A percentile compares a stretch with the other conserved stretches of the same genome.
Evolutionary conservation across 2,888 invertebrate species (phyloP).

Genomic region (Ferrisia virgata): DNA sequence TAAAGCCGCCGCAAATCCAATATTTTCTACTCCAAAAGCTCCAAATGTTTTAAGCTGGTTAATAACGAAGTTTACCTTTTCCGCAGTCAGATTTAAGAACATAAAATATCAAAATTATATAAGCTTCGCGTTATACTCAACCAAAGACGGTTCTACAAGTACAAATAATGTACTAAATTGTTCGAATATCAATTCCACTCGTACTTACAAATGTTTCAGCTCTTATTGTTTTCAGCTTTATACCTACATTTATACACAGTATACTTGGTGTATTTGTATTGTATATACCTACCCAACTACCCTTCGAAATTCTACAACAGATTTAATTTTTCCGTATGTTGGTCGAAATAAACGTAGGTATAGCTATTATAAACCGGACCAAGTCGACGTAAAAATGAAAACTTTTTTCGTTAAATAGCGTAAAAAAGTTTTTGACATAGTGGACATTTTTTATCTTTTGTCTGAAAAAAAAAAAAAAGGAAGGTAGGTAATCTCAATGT

Average conservation of each 20-base stretch:
- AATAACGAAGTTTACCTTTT: slow-evolving; percentile 16
- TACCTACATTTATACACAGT: too few relatives aligned
- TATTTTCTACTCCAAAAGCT: slow-evolving; percentile 15
- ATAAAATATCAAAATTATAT: slow-evolving; percentile 24
- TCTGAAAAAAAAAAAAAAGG: not conserved
- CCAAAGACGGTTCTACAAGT: not conserved
- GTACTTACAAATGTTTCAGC: not conserved
- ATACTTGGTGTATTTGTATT: too few relatives aligned
- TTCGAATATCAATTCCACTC: not conserved
- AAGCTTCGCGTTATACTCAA: not conserved
- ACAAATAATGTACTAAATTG: not conserved
- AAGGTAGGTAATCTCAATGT: not conserved
- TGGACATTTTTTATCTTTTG: not conserved
- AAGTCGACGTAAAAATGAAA: not conserved
- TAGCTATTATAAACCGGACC: too few relatives aligned
- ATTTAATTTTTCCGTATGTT: not conserved
- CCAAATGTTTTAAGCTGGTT: slow-evolving; percentile 18
- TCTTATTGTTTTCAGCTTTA: not conserved
- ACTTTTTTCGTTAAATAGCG: not conserved
- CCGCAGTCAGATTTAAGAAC: slow-evolving; percentile 18
- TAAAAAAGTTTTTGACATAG: not conserved
- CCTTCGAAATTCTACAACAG: not conserved
- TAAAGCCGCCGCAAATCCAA: slow-evolving; percentile 11
- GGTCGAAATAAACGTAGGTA: not conserved
- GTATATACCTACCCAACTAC: too few relatives aligned